Conservation (phyloP, 1,140 invertebrate genomes). For the Saccostrea glomerata region DNA sequence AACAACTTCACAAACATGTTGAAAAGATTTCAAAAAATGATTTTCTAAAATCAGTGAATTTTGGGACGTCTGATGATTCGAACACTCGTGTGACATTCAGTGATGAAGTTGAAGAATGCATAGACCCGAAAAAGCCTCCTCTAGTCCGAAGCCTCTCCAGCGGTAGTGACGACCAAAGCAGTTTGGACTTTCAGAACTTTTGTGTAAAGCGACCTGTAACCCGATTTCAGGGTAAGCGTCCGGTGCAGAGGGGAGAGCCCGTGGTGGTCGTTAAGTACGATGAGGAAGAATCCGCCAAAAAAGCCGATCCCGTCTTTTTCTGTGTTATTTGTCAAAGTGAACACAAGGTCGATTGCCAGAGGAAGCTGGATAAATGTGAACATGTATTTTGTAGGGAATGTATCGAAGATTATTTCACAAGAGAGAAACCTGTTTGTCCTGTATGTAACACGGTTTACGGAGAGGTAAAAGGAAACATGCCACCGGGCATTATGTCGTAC, state of each 20-base stretch:
- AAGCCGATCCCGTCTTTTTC: conserved; percentile 10
- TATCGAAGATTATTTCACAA: conserved; percentile 54
- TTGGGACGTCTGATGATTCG: neutral
- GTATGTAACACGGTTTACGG: conserved; percentile 64
- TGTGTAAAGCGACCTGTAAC: neutral
- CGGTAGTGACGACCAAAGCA: neutral
- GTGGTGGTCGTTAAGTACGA: neutral
- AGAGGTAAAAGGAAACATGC: conserved; percentile 62
- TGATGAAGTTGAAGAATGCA: neutral
- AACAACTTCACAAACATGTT: neutral
- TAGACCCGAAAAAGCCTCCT: neutral
- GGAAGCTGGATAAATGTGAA: conserved; percentile 60
- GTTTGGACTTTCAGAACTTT: conserved; percentile 3
- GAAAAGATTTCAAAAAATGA: neutral
- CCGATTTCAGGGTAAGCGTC: neutral
- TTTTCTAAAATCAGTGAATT: conserved; percentile 24
- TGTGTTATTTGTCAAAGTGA: conserved; percentile 61
- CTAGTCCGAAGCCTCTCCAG: conserved; percentile 1
- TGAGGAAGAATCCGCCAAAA: neutral
- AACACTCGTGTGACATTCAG: neutral
- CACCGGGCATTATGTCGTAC: conserved; percentile 60
- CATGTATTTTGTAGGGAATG: conserved; percentile 61
- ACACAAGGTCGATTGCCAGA: conserved; percentile 35
- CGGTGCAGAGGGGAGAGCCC: neutral
- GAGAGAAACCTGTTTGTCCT: conserved; percentile 61